Evolutionary conservation across 2,888 invertebrate genomes (phyloP).

Genomic region (Zele albiditarsus): DNA sequence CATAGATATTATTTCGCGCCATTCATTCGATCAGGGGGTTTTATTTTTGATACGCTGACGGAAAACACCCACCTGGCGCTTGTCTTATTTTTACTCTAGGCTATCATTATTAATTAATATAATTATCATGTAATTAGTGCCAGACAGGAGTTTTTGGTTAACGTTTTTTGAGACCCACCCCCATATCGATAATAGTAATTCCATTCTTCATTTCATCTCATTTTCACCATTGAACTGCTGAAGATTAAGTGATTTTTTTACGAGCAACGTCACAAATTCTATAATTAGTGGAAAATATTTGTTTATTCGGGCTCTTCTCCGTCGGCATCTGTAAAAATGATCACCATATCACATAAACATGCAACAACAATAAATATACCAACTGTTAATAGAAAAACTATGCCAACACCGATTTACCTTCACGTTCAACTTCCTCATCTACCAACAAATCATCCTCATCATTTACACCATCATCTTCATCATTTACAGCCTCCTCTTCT

Average conservation of each 20-base stretch:
- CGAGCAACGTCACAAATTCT: constrained; percentile 21
- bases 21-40: not conserved
- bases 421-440: constrained; percentile 65
- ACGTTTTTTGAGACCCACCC: constrained; percentile 42
- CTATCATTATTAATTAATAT: constrained; percentile 56
- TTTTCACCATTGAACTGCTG: constrained; percentile 18
- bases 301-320: constrained; percentile 64
- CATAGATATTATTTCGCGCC: not conserved
- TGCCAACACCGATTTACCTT: constrained; percentile 53
- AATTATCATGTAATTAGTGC: constrained; percentile 57
- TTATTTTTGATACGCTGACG: constrained; percentile 19
- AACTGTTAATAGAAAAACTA: not conserved
- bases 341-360: constrained; percentile 1
- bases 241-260: constrained; percentile 24
- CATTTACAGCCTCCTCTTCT: constrained; percentile 58
- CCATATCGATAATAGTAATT: constrained; percentile 31
- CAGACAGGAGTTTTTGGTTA: constrained; percentile 56
- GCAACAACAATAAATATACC: constrained; percentile 16
- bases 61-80: constrained; percentile 53
- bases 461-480: constrained; percentile 61
- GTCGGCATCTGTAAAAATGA: constrained; percentile 55
- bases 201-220: constrained; percentile 19
- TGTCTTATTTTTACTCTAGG: constrained; percentile 53
- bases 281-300: constrained; percentile 31
- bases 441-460: constrained; percentile 67